These are phyloP conservation scores for Melangyna quadrimaculata DNA, from an alignment of 2,888 invertebrate genomes.

Conservation along the genomic window DNA sequence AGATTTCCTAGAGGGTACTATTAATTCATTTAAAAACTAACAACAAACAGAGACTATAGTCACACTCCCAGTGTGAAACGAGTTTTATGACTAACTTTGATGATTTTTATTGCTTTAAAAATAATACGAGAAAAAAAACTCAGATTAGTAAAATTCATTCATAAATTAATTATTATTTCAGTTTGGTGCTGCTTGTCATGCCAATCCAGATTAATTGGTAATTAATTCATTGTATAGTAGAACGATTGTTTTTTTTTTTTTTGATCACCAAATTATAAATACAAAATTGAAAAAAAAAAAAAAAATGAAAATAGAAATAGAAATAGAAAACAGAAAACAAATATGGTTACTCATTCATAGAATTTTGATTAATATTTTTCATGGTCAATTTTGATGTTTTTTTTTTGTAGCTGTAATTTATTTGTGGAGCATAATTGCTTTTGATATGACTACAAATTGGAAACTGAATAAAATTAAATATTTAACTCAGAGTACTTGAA, in stretches of 20 bases:
- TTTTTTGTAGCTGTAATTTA: neutral
- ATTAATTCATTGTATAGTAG: neutral
- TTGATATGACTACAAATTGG: neutral
- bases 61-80: neutral
- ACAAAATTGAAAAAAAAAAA: neutral
- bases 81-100: neutral
- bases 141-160: neutral
- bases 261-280: too few species aligned
- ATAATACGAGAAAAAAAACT: neutral
- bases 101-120: neutral
- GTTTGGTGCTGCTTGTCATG: neutral
- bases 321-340: too few species aligned
- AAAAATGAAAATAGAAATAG: too few species aligned
- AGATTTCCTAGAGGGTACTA: neutral
- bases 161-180: neutral
- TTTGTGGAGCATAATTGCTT: neutral
- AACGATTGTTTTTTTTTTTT: neutral
- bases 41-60: neutral
- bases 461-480: neutral
- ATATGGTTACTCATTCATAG: neutral
- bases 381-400: neutral
- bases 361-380: neutral
- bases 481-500: too few species aligned
- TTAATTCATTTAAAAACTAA: neutral
- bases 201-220: neutral